Evolutionary conservation across 2,113 vertebrate genomes (phyloP).

Genomic region (Thermophis baileyi): DNA sequence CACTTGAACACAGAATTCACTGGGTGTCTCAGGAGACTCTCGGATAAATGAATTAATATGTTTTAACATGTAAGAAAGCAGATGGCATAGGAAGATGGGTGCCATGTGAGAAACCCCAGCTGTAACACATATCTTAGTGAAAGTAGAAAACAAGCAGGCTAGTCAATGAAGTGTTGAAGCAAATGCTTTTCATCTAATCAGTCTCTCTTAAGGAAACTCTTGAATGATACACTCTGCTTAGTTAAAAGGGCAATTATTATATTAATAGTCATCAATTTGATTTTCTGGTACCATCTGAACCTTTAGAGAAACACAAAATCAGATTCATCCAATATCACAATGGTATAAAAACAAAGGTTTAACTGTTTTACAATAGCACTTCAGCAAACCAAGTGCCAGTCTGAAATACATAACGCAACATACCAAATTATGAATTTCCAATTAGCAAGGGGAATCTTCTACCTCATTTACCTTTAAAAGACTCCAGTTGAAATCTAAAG

Average conservation of each 20-base stretch:
- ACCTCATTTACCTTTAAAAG: slow-evolving; percentile 76
- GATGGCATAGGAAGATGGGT: not conserved
- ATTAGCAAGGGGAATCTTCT: not conserved
- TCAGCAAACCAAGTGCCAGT: not conserved
- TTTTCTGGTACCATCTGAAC: not conserved
- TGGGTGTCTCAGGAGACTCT: not conserved
- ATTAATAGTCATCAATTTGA: not conserved
- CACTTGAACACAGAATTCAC: not conserved
- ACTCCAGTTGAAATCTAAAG: slow-evolving; percentile 76
- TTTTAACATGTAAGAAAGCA: not conserved
- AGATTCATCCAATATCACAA: not conserved
- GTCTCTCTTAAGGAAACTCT: not conserved
- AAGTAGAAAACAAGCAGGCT: not conserved
- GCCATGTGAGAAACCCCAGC: not conserved
- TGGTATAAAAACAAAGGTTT: not conserved
- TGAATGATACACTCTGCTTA: not conserved
- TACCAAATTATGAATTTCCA: not conserved
- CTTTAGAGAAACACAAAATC: not conserved
- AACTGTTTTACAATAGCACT: not conserved
- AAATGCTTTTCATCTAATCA: not conserved
- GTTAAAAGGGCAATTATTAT: not conserved
- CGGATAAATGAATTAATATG: not conserved
- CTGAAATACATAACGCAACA: not conserved
- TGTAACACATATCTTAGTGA: not conserved
- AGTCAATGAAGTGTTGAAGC: not conserved